Base-by-base conservation (phyloP, 2,113 vertebrate genomes). In the Rhegmatorhina hoffmannsi region DNA sequence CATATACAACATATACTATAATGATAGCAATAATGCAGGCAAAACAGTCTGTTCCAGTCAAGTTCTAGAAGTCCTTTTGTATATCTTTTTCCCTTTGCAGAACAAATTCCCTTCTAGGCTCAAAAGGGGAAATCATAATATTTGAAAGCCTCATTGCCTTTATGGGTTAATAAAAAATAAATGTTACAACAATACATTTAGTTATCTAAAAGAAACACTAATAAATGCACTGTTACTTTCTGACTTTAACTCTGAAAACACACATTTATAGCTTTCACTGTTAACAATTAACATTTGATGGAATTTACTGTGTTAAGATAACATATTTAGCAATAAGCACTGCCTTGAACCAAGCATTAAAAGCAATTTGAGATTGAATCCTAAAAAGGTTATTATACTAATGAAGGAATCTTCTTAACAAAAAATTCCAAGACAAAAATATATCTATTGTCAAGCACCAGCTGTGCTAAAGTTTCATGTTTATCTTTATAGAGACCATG, bases 381-480 rank as follows among this genome's bases (percentile, higher is more conserved):
- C 92, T 97, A 96, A 96, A 97, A 97, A 90, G 89, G 53, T 64
- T 76, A 91, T 97, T 96, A 95, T 97, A 80, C 94, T 86, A 95
- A 92, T 94, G 83, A 97, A 97, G 84, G 95, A 97, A 94, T 80
- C 67, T 87, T 34, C 75, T 82, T 86, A 96, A 97, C 68, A 95
- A 66, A 96, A 97, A 95, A 95, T 96, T 97, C 96, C 87, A 93
- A 84, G 86, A 94, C 95, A 96, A 95, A 97, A 98, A 98, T 95
- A 96, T 86, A 91, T 94, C 86, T 76, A 96, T 90, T 97, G 96
- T 96, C 95, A 96, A 97, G 95, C 91, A 97, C 86, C 97, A 98
- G 96, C 97, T 96, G 92, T 94, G 94, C 63, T 74, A 79, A 89
- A 95, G 87, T 94, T 94, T 97, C 56, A 63, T 92, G 64, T 95